Evolutionary conservation across 2,888 invertebrate genomes (phyloP).

Genomic region (Erebia epiphron): DNA sequence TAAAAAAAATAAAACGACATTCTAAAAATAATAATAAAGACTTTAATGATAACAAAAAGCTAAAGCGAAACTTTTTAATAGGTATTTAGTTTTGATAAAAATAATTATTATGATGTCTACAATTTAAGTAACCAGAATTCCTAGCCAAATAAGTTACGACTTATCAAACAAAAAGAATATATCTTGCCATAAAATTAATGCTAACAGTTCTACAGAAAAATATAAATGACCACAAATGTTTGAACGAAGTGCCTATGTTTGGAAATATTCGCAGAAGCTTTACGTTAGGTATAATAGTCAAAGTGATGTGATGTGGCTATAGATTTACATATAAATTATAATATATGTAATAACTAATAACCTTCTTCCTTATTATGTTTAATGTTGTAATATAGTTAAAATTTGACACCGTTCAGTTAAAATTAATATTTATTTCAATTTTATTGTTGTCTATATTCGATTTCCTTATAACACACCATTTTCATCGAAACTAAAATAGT

Average conservation of each 20-base stretch:
- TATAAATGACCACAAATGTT: background rate
- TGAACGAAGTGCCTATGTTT: background rate
- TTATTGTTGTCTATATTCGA: background rate
- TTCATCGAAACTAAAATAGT: background rate
- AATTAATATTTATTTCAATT: constrained; percentile 11
- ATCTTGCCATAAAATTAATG: background rate
- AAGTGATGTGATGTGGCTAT: background rate
- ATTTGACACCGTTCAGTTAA: constrained; percentile 16
- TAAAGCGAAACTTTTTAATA: too few relatives aligned
- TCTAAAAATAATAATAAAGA: too few relatives aligned
- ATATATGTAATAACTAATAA: background rate
- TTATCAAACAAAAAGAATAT: background rate
- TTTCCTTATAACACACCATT: background rate
- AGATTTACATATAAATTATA: constrained; percentile 13
- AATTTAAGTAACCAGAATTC: background rate
- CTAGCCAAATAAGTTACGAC: background rate
- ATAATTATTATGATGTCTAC: too few relatives aligned
- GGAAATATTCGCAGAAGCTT: background rate
- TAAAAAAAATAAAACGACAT: background rate
- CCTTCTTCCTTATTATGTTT: constrained; percentile 15
- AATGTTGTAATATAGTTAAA: constrained; percentile 18
- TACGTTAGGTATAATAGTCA: background rate
- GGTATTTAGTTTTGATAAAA: too few relatives aligned
- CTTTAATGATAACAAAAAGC: too few relatives aligned
- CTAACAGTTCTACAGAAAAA: constrained; percentile 3